These are phyloP conservation scores for Pocota personata DNA, from an alignment of 2,888 invertebrate species.

Conservation along the genomic window DNA sequence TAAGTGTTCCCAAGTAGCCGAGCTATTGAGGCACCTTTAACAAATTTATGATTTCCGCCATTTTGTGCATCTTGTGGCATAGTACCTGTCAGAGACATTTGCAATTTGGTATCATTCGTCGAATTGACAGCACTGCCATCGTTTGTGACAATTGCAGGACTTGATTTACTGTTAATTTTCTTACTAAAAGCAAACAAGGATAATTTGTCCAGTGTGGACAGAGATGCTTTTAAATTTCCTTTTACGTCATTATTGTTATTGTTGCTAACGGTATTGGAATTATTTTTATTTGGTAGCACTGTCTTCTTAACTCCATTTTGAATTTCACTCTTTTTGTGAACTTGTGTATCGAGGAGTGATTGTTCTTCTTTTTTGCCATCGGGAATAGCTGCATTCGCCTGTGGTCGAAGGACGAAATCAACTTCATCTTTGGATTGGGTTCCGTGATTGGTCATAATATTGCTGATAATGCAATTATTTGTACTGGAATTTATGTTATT, in stretches of 20 bases:
- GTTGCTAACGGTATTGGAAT: conserved; percentile 23
- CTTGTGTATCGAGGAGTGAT: background rate
- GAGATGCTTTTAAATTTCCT: conserved; percentile 60
- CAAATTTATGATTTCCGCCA: conserved; percentile 79
- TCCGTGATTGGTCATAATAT: conserved; percentile 61
- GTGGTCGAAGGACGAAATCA: conserved; percentile 78
- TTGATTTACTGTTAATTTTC: conserved; percentile 74
- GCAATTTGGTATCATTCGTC: conserved; percentile 55
- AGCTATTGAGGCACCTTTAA: conserved; percentile 81
- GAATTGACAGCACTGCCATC: conserved; percentile 42
- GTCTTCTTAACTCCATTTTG: conserved; percentile 52
- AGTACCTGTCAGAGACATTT: conserved; percentile 46
- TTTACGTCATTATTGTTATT: conserved; percentile 56
- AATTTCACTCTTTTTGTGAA: conserved; percentile 48
- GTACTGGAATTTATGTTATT: conserved; percentile 61
- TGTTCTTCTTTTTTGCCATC: conserved; percentile 34
- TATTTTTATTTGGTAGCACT: conserved; percentile 54
- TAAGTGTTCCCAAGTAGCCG: conserved; percentile 82
- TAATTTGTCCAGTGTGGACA: conserved; percentile 75
- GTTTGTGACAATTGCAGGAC: conserved; percentile 42
- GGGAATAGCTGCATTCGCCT: background rate
- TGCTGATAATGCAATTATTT: conserved; percentile 59
- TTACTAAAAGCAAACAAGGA: conserved; percentile 77
- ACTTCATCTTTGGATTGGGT: conserved; percentile 80
- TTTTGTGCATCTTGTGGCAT: conserved; percentile 77